Evolutionary conservation across 2,888 invertebrate genomes (phyloP), one percentile per base, ranked within the genome.

Genomic region (Kuschelorhynchus macadamiae): DNA sequence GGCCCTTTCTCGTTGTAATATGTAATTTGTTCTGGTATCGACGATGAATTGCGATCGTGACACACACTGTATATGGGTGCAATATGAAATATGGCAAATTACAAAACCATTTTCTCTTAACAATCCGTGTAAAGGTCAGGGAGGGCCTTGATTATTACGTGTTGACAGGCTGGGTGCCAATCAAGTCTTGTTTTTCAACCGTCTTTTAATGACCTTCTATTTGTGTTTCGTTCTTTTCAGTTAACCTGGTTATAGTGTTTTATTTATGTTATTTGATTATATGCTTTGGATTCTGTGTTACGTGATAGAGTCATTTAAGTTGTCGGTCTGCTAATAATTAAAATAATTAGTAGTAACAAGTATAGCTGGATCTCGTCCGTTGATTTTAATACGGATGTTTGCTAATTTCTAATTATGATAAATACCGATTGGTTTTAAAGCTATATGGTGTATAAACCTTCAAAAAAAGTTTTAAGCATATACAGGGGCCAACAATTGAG

Each of bases 101-200:
- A 64, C 64, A 57, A 64, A 50, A 64, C 50, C 20, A 57, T 64
- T 64, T 64, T 64, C 64, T 64, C 62, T 55, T 42, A n/a, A 49
- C 56, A 57, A 64, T 64, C 41, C 41, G 56, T 64, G 36, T 47
- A 64, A 64, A 64, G 64, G 64, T 56, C 64, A 56, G 64, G 56
- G 64, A 64, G 64, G 57, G 64, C 39, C 64, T 11, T 64, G 64
- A 64, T 64, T 64, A 64, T 57, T 49, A 50, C 50, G 56, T 64
- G 64, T 64, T 64, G 64, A 64, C 64, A 64, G 64, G 49, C 56
- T 64, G 33, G 64, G 64, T 64, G 64, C 64, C 64, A 64, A 64
- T 64, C 64, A 64, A 41, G 32, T 33, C 49, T 42, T 25, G 56
- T 20, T 64, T 49, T 57, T 56, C 64, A 64, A 64, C 57, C 56